phyloP scores from a whole-genome alignment of 2,888 invertebrate genomes.

The Sceliomorpha sp. region DNA sequence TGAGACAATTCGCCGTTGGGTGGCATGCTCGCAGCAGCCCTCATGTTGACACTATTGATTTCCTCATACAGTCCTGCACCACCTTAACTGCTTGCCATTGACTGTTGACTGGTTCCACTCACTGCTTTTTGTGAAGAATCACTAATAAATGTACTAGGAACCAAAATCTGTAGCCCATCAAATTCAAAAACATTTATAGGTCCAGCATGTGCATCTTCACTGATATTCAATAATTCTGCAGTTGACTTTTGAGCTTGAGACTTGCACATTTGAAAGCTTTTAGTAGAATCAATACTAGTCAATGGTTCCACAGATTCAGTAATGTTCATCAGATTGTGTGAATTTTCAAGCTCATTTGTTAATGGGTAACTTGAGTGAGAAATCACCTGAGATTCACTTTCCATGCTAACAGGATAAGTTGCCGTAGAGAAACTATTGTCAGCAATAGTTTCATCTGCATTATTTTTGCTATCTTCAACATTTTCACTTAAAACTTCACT shows the following conservation, averaged over 20 bases:
- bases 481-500: not conserved
- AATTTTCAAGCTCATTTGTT: constrained; percentile 53
- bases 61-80: constrained; percentile 76
- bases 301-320: constrained; percentile 70
- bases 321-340: constrained; percentile 61
- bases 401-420: constrained; percentile 31
- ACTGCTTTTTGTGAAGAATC: constrained; percentile 79
- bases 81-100: constrained; percentile 77
- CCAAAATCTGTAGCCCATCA: constrained; percentile 80
- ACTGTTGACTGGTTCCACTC: constrained; percentile 77
- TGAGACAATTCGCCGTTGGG: constrained; percentile 91
- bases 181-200: constrained; percentile 81
- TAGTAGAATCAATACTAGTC: constrained; percentile 71
- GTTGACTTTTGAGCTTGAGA: constrained; percentile 71
- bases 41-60: constrained; percentile 85
- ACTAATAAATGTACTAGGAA: constrained; percentile 78
- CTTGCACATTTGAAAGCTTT: constrained; percentile 68
- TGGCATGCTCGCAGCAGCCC: constrained; percentile 93
- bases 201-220: constrained; percentile 77
- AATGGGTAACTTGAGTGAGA: constrained; percentile 45
- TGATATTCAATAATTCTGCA: constrained; percentile 75
- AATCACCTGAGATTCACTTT: constrained; percentile 19
- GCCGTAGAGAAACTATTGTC: constrained; percentile 23
- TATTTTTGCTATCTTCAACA: not conserved
- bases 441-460: constrained; percentile 18